Evolutionary conservation across 2,113 vertebrate species (phyloP), one percentile per base, ranked within the genome.

Genomic region (Scytalopus superciliaris): DNA sequence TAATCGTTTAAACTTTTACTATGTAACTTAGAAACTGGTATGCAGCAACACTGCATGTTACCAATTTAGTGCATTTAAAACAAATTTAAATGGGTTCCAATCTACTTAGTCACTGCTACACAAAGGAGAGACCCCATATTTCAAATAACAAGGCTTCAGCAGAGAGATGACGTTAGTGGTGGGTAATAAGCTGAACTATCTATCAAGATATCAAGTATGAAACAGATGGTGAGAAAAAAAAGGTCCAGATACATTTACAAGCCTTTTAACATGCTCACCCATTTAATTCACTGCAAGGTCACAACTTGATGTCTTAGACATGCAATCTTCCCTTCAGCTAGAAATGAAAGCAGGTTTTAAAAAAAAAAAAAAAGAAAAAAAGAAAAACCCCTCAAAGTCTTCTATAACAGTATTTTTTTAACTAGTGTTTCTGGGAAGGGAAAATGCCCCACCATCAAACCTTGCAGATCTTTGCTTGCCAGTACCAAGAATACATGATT

Each of bases 1-100:
- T 97, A 97, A 98, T 97, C 84, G 23, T 94, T 97, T 97, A 95
- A 97, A 87, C 93, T 98, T 97, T 96, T 98, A 97, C 97, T 97
- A 88, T 92, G 83, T 94, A 98, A 96, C 96, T 95, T 97, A 98
- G 98, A 97, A 98, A 95, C 84, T 77, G 87, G 96, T 93, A 95
- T 86, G 78, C 86, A 75, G 82, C 93, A 89, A 94, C 90, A 94
- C 94, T 97, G 96, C 81, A 68, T 98, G 97, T 98, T 98, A 97
- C 94, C 97, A 95, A 96, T 98, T 98, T 98, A 97, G 95, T 97
- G 92, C 89, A 94, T 97, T 98, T 93, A 97, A 94, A 98, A 96
- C 89, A 94, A 97, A 97, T 97, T 96, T 96, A 96, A 97, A 92
- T 95, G 90, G 81, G 97, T 98, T 98, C 97, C 98, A 96, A 95